phyloP scores from a whole-genome alignment of 2,113 vertebrate species.

The Vidua macroura region DNA sequence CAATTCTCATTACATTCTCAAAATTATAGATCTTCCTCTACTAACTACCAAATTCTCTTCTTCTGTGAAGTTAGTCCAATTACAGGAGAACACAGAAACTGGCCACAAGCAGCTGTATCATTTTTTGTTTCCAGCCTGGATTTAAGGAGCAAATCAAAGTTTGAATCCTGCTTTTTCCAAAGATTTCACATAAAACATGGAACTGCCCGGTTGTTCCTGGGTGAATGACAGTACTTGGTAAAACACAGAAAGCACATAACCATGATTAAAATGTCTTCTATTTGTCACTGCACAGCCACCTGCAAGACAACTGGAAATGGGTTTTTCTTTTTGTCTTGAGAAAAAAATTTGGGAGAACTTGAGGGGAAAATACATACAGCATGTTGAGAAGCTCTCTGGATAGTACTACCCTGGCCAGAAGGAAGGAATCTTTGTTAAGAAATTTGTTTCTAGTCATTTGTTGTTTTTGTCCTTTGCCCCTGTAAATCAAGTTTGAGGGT shows the following conservation, averaged over 20 bases:
- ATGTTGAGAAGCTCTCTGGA: background rate
- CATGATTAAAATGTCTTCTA: background rate
- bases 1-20: background rate
- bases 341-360: background rate
- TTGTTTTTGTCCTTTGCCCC: background rate
- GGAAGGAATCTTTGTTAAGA: background rate
- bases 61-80: background rate
- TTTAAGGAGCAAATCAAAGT: background rate
- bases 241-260: background rate
- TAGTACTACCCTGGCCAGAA: background rate
- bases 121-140: background rate
- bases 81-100: background rate
- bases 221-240: background rate
- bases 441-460: background rate
- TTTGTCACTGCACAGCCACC: background rate
- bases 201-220: background rate
- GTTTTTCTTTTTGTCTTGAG: background rate
- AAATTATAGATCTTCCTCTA: background rate
- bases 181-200: background rate
- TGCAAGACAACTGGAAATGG: background rate
- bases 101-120: background rate
- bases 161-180: background rate
- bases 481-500: background rate
- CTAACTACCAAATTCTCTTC: background rate
- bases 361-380: background rate